A percentile compares a stretch with the other conserved stretches of the same genome.
Evolutionary conservation across 2,888 invertebrate species (phyloP).

Genomic region (Rambutsinella grinnellia): DNA sequence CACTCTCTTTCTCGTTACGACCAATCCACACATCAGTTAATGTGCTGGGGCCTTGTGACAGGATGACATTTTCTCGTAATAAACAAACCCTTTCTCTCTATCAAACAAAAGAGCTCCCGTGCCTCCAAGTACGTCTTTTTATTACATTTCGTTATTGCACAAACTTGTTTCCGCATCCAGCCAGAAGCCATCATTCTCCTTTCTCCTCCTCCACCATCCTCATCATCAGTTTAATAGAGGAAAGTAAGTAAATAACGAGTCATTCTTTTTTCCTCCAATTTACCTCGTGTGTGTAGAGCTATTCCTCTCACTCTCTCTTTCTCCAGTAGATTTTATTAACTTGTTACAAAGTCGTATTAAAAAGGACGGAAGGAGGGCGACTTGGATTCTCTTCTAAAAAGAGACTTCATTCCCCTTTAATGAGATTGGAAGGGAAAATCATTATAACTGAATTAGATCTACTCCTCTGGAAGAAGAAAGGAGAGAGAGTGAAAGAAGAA

Average conservation of each 20-base stretch:
- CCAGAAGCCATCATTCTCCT: constrained; percentile 34
- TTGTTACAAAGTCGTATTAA: constrained; percentile 35
- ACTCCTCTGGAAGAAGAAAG: constrained; percentile 6
- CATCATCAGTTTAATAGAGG: constrained; percentile 34
- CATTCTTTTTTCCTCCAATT: background rate
- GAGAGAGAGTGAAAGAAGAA: background rate
- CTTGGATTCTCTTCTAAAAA: background rate
- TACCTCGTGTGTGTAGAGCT: background rate
- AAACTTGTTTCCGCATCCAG: constrained; percentile 26
- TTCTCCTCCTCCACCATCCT: constrained; percentile 4
- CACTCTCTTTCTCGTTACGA: constrained; percentile 10
- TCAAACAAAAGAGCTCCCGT: constrained; percentile 21
- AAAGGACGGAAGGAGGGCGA: constrained; percentile 3
- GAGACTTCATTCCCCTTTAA: constrained; percentile 25
- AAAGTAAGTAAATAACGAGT: constrained; percentile 39
- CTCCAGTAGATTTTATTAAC: constrained; percentile 46
- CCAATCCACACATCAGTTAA: background rate
- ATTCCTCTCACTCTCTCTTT: background rate
- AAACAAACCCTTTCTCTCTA: constrained; percentile 40
- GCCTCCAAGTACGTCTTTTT: constrained; percentile 14
- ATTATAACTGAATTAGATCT: constrained; percentile 18
- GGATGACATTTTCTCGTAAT: constrained; percentile 40
- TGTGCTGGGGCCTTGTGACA: constrained; percentile 20
- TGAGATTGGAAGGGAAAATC: constrained; percentile 27
- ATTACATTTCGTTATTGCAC: constrained; percentile 49